Evolutionary conservation across 1,140 invertebrate species (phyloP).

Genomic region (Linepithema humile): DNA sequence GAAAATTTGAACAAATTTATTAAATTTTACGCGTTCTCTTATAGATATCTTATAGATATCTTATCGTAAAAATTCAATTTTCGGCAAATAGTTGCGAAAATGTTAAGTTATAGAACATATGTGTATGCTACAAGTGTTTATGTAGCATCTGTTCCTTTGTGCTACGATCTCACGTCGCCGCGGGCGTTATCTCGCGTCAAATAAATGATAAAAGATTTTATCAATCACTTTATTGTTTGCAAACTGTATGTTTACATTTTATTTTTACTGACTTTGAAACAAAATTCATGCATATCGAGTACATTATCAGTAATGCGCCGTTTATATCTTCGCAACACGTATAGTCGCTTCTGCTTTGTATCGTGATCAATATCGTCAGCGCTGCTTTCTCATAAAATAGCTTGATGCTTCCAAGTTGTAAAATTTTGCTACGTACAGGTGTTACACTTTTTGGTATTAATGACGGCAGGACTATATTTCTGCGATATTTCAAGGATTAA

Average conservation of each 20-base stretch:
- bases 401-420: not conserved
- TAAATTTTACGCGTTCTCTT: not conserved
- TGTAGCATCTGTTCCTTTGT: conserved; percentile 8
- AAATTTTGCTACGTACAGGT: not conserved
- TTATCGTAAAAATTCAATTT: conserved; percentile 7
- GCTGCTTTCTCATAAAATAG: not conserved
- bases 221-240: conserved; percentile 17
- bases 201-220: conserved; percentile 32
- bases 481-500: not conserved
- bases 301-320: conserved; percentile 2
- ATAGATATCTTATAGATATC: not conserved
- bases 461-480: not conserved
- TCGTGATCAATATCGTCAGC: not conserved
- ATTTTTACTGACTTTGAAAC: not conserved
- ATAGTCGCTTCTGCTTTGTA: not conserved
- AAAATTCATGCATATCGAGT: conserved; percentile 8
- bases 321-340: not conserved
- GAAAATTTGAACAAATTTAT: not conserved
- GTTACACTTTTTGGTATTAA: not conserved
- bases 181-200: not conserved
- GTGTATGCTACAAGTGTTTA: not conserved
- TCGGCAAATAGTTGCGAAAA: not conserved
- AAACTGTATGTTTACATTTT: conserved; percentile 28
- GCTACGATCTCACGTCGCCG: not conserved
- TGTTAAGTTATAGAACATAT: not conserved